These are phyloP conservation scores for Bombycilla garrulus DNA, from an alignment of 2,113 vertebrate genomes.

Conservation along the genomic window DNA sequence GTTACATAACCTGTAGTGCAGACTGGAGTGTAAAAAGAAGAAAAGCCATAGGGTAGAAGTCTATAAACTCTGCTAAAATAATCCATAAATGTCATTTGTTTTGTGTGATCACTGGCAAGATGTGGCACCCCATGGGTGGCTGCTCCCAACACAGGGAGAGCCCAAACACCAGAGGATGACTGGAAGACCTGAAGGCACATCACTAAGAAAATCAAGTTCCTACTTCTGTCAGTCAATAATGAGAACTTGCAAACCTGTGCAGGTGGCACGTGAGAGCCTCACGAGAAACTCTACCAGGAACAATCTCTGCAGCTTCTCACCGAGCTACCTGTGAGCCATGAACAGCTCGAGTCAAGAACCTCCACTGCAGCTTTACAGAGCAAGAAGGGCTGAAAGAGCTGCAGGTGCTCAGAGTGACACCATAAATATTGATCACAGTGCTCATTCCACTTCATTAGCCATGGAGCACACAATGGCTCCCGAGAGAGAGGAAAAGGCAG, in stretches of 20 bases:
- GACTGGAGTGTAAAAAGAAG: neutral
- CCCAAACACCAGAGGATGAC: neutral
- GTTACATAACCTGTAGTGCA: neutral
- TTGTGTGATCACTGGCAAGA: neutral
- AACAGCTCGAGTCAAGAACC: neutral
- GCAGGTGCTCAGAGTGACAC: conserved; percentile 6
- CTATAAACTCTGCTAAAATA: neutral
- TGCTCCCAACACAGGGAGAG: neutral
- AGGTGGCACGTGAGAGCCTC: neutral
- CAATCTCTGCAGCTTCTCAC: neutral
- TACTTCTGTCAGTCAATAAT: neutral
- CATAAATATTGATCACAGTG: conserved; percentile 47
- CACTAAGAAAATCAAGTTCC: neutral
- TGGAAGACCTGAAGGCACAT: neutral
- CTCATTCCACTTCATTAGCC: conserved; percentile 31
- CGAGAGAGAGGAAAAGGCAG: neutral
- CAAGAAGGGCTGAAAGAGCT: neutral
- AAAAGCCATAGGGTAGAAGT: neutral
- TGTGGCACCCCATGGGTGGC: neutral
- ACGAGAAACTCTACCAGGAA: neutral
- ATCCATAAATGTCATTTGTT: accelerated
- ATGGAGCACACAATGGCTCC: neutral
- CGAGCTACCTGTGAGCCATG: neutral
- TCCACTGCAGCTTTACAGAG: neutral
- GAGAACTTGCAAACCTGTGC: neutral